Conservation (phyloP, 2,888 invertebrate species). For the Schizaphis graminum region DNA sequence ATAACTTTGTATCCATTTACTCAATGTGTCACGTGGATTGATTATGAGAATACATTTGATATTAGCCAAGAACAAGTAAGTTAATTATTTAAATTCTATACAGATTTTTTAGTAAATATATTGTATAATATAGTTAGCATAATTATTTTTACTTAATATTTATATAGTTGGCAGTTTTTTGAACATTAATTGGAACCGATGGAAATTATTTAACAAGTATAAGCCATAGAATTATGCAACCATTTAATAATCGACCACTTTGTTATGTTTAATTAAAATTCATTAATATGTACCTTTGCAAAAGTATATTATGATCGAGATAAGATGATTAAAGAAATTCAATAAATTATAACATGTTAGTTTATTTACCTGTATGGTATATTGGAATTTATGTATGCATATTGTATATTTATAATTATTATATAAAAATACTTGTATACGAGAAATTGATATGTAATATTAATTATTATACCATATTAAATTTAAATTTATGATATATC, state of each 20-base stretch:
- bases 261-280: not conserved
- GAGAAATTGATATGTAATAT: not conserved
- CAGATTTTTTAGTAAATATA: not conserved
- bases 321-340: not conserved
- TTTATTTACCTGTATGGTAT: not conserved
- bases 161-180: not conserved
- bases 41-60: not conserved
- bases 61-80: conserved; percentile 5
- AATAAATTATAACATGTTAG: not conserved
- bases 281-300: not conserved
- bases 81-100: not conserved
- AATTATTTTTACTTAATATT: not conserved
- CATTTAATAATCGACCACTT: conserved; percentile 8
- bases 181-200: not conserved
- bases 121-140: not conserved
- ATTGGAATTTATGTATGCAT: not conserved
- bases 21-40: not conserved
- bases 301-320: not conserved
- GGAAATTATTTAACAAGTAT: not conserved
- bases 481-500: no score
- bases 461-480: not conserved
- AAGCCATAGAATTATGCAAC: not conserved
- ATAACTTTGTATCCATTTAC: not conserved
- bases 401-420: not conserved
- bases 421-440: not conserved